Conservation (phyloP, 2,113 vertebrate species). For the Dicerorhinus sumatrensis region DNA sequence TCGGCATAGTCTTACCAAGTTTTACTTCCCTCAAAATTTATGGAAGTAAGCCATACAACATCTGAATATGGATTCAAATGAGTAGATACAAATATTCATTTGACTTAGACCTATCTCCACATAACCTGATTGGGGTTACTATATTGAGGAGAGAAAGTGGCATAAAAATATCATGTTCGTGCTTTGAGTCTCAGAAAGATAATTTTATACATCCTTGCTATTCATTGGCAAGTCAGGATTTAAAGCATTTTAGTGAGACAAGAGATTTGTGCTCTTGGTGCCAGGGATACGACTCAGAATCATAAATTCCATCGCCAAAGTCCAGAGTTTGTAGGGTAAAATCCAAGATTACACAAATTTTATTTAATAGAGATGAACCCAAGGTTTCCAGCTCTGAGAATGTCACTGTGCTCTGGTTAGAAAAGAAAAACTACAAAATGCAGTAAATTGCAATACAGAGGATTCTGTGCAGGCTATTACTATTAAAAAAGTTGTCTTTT, state of each 20-base stretch:
- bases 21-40: neutral
- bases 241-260: neutral
- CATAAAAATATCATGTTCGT: neutral
- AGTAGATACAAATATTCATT: neutral
- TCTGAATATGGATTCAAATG: neutral
- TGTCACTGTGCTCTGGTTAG: neutral
- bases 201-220: neutral
- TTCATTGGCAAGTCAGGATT: neutral
- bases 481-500: neutral
- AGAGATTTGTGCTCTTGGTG: neutral
- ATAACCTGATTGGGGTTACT: neutral
- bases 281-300: neutral
- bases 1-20: neutral
- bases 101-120: neutral
- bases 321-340: neutral
- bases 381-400: neutral
- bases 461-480: neutral
- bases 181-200: neutral
- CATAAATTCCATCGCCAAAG: neutral
- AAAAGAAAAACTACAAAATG: neutral
- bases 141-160: neutral
- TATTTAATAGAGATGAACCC: neutral
- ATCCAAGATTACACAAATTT: neutral
- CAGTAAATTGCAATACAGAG: neutral
- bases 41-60: neutral